Evolutionary conservation across 53 echinoderm and acorn worm genomes (phyloP), one percentile per base, ranked within the genome.

Genomic region (Temnopleurus reevesii): DNA sequence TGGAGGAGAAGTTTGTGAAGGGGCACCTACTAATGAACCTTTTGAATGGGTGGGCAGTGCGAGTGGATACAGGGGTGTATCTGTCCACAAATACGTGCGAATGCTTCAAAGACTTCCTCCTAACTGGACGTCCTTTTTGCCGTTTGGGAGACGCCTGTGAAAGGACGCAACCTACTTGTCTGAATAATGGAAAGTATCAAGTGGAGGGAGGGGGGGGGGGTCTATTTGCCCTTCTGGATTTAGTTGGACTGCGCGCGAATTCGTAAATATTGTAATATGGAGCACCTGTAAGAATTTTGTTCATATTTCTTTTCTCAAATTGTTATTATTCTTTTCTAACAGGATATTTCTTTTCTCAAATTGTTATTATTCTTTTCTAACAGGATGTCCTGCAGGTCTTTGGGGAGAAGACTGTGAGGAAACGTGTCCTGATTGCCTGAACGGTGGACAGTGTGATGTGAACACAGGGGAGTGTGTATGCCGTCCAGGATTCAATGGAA

Each of bases 381-480:
- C 49, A 79, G 49, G 47, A 79, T 79, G 79, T 15, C 79, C 79
- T 12, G 79, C 49, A 24, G 8, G 21, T 17, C 47, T 4, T 49
- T 79, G 46, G 79, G 79, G 79, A 79, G 5, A 18, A 23, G 12
- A 29, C 5, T 79, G 79, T 47, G 49, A 79, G 5, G 27, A 46
- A 4, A 47, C 17, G 18, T 79, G 79, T 79, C 35, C 13, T 47
- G 65, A 58, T 53, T 93, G 93, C 65, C 86, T 85, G 58, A 93
- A 93, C 71, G 93, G 93, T 30, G 93, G 93, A 9, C 33, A 46
- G 35, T 93, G 93, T 81, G 89, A 92, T 76, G 89, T 46, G 36
- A 56, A 84, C 13, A 53, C 84, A 19, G 92, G 92, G 12, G 61
- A 19, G 56, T 92, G 92, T 46, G 66, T 92, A 13, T 92, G 92